phyloP scores from a whole-genome alignment of 2,888 invertebrate species.

The Acanthoscelides obtectus region DNA sequence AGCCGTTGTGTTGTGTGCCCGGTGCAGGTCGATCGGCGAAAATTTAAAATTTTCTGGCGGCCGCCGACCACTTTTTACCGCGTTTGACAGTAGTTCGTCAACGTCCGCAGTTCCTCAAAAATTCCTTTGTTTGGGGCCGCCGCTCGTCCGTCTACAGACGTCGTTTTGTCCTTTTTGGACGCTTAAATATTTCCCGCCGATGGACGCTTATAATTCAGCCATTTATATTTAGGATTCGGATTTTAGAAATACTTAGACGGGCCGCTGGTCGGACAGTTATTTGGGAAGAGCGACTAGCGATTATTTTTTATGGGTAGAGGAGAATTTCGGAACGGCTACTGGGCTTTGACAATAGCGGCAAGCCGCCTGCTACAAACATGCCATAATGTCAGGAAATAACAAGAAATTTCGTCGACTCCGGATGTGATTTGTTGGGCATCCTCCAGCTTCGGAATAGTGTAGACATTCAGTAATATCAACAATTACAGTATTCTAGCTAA shows the following conservation, averaged over 20 bases:
- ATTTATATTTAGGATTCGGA: constrained; percentile 39
- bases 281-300: constrained; percentile 15
- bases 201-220: constrained; percentile 36
- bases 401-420: no score
- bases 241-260: constrained; percentile 37
- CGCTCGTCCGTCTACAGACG: constrained; percentile 23
- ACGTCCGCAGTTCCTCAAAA: constrained; percentile 41
- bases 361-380: not conserved
- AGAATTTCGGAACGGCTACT: not conserved
- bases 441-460: no score
- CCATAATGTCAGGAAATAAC: not conserved
- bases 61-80: constrained; percentile 29
- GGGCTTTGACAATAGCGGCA: not conserved
- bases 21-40: constrained; percentile 4
- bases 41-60: constrained; percentile 25
- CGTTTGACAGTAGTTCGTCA: constrained; percentile 39
- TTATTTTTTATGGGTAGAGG: constrained; percentile 4
- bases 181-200: constrained; percentile 29
- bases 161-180: constrained; percentile 23
- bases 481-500: no score
- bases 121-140: constrained; percentile 35
- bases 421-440: no score
- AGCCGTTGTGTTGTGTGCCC: not conserved
- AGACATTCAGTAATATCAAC: no score
- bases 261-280: constrained; percentile 24